These are phyloP conservation scores for Microtus ochrogaster DNA, from an alignment of 2,113 vertebrate species.

Conservation along the genomic window DNA sequence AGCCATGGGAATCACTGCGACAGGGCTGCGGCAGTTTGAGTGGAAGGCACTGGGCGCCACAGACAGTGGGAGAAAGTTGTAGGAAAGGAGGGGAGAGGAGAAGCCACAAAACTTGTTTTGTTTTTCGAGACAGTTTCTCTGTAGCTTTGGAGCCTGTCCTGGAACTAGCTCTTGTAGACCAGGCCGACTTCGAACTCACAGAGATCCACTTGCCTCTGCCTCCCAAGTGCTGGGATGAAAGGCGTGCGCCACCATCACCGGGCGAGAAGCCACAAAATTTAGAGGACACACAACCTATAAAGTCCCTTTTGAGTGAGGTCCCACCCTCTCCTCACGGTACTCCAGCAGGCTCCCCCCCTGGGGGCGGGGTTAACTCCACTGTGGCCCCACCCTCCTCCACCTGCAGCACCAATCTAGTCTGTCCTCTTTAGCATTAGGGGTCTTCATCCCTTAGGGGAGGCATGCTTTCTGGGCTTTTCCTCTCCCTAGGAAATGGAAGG, in stretches of 20 bases:
- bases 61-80: background rate
- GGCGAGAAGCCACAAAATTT: background rate
- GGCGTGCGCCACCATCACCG: too few relatives aligned
- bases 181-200: too few relatives aligned
- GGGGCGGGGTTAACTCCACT: rapidly evolving
- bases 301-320: too few relatives aligned
- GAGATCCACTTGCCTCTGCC: too few relatives aligned
- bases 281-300: background rate
- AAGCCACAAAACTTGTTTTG: background rate
- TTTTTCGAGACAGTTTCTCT: too few relatives aligned
- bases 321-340: background rate
- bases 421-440: background rate
- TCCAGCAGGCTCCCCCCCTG: background rate
- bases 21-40: background rate
- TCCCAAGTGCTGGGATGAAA: too few relatives aligned
- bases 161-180: too few relatives aligned
- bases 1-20: background rate
- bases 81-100: background rate
- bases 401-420: background rate
- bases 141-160: too few relatives aligned
- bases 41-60: background rate
- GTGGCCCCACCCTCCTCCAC: too few relatives aligned
- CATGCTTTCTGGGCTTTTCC: background rate
- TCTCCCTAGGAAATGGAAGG: background rate
- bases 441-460: background rate